phyloP scores from a whole-genome alignment of 2,888 invertebrate species.

The Notodonta dromedarius region DNA sequence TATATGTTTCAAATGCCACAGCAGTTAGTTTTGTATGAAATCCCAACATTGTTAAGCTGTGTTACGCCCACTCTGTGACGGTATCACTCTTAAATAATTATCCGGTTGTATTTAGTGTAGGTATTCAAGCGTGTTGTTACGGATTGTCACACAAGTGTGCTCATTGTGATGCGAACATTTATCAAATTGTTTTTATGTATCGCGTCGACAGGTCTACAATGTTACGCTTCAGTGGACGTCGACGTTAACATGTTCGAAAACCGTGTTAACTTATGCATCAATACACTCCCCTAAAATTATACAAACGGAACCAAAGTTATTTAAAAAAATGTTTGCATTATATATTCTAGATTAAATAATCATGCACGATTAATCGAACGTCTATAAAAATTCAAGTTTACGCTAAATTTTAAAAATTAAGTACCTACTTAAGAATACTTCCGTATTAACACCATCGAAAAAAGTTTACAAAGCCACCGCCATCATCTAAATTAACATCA shows the following conservation, averaged over 20 bases:
- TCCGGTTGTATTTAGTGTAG: background rate
- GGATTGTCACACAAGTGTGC: conserved; percentile 2
- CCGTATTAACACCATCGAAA: background rate
- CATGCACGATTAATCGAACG: background rate
- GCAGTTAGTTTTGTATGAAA: background rate
- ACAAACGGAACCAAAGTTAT: background rate
- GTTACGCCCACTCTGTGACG: conserved; percentile 3
- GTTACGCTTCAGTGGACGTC: conserved; percentile 15
- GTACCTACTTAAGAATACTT: background rate
- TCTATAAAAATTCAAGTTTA: background rate
- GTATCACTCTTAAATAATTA: background rate
- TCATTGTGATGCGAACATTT: conserved; percentile 8
- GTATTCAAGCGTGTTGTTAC: conserved; percentile 3
- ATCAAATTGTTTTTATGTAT: conserved; percentile 16
- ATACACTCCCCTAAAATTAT: background rate
- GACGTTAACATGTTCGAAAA: conserved; percentile 1
- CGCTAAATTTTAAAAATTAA: background rate
- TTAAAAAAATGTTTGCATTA: background rate
- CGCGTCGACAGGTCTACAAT: conserved; percentile 24
- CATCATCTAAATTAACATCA: background rate
- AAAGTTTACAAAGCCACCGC: conserved; percentile 1
- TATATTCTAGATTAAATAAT: too few relatives aligned
- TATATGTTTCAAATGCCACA: background rate
- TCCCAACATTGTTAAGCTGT: background rate
- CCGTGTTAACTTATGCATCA: background rate